A percentile compares a stretch with the other conserved stretches of the same genome.
Evolutionary conservation across 2,888 invertebrate genomes (phyloP).

Genomic region (Ectemnius continuus): DNA sequence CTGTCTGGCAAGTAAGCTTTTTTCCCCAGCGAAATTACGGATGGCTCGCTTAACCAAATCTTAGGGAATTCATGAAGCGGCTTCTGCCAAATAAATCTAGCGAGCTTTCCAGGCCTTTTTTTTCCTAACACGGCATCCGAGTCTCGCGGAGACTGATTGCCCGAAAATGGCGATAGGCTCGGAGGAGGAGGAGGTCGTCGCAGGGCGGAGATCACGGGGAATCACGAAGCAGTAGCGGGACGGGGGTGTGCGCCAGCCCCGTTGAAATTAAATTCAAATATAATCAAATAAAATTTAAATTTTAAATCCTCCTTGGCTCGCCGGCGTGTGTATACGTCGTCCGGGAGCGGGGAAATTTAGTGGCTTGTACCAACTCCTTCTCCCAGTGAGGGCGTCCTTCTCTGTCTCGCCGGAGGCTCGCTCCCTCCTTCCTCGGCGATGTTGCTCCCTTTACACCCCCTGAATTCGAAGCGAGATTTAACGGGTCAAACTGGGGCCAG

Average conservation of each 20-base stretch:
- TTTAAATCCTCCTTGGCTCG: slow-evolving; percentile 73
- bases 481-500: slow-evolving; percentile 71
- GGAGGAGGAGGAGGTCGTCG: background rate
- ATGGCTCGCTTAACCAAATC: too few relatives aligned
- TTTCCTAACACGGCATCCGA: too few relatives aligned
- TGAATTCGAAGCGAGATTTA: slow-evolving; percentile 68
- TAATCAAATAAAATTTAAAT: slow-evolving; percentile 79
- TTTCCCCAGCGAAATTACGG: too few relatives aligned
- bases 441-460: slow-evolving; percentile 43
- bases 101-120: too few relatives aligned
- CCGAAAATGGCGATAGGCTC: slow-evolving; percentile 5
- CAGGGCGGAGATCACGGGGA: background rate
- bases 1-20: too few relatives aligned
- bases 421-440: slow-evolving; percentile 14
- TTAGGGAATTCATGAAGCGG: too few relatives aligned
- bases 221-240: slow-evolving; percentile 30
- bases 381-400: slow-evolving; percentile 23
- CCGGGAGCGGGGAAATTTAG: slow-evolving; percentile 64
- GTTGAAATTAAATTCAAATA: slow-evolving; percentile 77
- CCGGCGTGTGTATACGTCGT: slow-evolving; percentile 30
- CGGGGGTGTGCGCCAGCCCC: slow-evolving; percentile 43
- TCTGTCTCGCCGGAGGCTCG: slow-evolving; percentile 29
- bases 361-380: slow-evolving; percentile 57
- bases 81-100: too few relatives aligned
- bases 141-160: background rate